Percentiles rank a stretch among this genome's conserved stretches.
Evolutionary conservation across 2,797 vertebrate genomes (phyloP).

Genomic region (Takifugu ocellatus): DNA sequence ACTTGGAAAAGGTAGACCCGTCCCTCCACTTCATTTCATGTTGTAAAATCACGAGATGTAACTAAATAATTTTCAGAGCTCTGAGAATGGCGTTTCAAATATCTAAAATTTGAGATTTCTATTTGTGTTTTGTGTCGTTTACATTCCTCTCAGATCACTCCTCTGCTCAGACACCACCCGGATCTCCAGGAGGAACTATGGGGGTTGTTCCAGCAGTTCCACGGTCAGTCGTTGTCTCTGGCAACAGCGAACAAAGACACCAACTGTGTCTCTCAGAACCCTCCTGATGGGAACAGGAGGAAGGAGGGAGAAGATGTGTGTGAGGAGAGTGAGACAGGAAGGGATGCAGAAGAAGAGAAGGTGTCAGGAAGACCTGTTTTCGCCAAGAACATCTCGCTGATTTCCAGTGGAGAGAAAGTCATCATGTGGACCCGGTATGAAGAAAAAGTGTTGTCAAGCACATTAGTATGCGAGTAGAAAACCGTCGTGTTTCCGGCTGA

Average conservation of each 20-base stretch:
- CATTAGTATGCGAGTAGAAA: too few relatives aligned
- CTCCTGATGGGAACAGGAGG: not conserved
- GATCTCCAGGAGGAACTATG: constrained; percentile 85
- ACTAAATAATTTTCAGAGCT: too few relatives aligned
- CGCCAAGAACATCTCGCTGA: constrained; percentile 87
- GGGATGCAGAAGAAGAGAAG: constrained; percentile 36
- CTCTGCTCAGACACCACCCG: constrained; percentile 78
- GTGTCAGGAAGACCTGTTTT: constrained; percentile 66
- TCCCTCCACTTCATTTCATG: not conserved
- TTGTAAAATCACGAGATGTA: too few relatives aligned
- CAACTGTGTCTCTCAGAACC: constrained; percentile 16
- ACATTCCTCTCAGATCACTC: constrained; percentile 65
- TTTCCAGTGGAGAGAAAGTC: constrained; percentile 83
- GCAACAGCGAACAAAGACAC: constrained; percentile 8
- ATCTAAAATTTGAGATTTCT: too few relatives aligned
- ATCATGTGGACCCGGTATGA: constrained; percentile 90
- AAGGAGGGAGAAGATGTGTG: not conserved
- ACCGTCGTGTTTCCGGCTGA: not conserved
- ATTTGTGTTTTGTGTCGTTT: not conserved
- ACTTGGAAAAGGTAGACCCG: constrained; percentile 75
- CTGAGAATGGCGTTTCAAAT: not conserved
- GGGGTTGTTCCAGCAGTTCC: constrained; percentile 81
- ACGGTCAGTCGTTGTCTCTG: constrained; percentile 62
- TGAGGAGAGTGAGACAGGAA: constrained; percentile 41
- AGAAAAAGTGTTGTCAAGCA: not conserved